Conservation (phyloP, 2,888 invertebrate genomes). For the Chymomyza caudatula region DNA sequence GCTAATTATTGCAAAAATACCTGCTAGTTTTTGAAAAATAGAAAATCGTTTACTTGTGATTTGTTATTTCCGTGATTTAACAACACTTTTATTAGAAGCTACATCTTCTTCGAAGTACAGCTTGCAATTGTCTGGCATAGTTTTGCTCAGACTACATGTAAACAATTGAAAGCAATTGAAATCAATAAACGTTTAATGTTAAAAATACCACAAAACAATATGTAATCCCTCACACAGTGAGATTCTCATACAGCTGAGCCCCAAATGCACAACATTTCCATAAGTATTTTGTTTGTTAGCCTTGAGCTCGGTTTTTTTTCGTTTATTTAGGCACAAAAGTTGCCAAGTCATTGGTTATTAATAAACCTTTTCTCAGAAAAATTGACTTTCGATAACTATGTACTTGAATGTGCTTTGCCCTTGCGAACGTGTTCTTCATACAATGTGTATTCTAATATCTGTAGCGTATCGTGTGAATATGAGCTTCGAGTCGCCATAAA, state of each 20-base stretch:
- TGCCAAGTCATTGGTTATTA: slow-evolving; percentile 48
- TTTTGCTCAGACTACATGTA: slow-evolving; percentile 19
- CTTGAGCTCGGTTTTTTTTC: slow-evolving; percentile 1
- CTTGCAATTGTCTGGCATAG: not conserved
- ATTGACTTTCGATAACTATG: slow-evolving; percentile 49
- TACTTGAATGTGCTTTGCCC: not conserved
- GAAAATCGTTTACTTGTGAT: not conserved
- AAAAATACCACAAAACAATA: slow-evolving; percentile 26
- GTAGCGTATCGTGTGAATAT: not conserved
- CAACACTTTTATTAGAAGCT: slow-evolving; percentile 21
- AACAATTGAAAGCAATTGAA: slow-evolving; percentile 57
- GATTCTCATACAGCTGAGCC: slow-evolving; percentile 16
- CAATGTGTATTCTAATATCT: not conserved
- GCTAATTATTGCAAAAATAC: not conserved
- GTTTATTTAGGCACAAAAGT: slow-evolving; percentile 13
- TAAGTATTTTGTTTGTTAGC: not conserved
- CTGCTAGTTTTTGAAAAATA: not conserved
- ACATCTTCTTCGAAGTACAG: not conserved
- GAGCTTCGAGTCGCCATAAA: too few relatives aligned
- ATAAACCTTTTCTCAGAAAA: slow-evolving; percentile 53
- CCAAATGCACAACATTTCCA: not conserved
- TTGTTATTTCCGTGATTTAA: not conserved
- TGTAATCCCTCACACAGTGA: slow-evolving; percentile 18
- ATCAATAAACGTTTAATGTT: slow-evolving; percentile 49
- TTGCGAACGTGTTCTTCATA: not conserved